Conservation (phyloP, 1,140 invertebrate genomes). For the Polypedilum pembai region DNA sequence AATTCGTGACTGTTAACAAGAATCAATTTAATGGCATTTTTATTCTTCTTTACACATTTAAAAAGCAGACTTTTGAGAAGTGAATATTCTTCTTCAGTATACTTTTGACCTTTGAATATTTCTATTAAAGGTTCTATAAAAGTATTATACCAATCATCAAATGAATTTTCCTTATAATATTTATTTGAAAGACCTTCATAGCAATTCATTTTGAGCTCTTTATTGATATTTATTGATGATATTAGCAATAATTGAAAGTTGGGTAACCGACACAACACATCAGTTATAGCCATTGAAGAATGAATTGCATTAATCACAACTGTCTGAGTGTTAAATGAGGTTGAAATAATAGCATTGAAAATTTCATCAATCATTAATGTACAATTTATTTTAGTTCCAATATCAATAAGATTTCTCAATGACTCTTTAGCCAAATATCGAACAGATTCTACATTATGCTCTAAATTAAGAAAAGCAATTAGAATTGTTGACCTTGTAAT, state of each 20-base stretch:
- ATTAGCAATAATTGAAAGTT: background rate
- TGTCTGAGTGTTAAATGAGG: background rate
- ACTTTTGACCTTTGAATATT: background rate
- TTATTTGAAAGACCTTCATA: background rate
- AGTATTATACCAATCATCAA: background rate
- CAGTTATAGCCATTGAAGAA: background rate
- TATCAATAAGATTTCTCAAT: slow-evolving; percentile 43
- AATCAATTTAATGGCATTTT: background rate
- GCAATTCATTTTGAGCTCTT: background rate
- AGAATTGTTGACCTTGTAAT: slow-evolving; percentile 38
- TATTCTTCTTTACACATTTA: background rate
- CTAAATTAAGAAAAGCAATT: slow-evolving; percentile 46
- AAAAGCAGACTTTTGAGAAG: background rate
- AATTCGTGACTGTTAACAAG: background rate
- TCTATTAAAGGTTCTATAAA: background rate
- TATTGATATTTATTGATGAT: background rate
- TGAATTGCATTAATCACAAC: background rate
- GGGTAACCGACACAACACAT: background rate
- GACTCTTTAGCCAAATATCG: slow-evolving; percentile 46
- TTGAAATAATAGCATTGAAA: slow-evolving; percentile 32
- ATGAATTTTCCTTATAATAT: background rate
- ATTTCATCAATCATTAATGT: slow-evolving; percentile 32
- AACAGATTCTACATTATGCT: slow-evolving; percentile 52
- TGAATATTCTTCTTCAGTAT: background rate
- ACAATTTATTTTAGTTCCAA: slow-evolving; percentile 36